These are phyloP conservation scores for Cataglyphis rosenhaueri DNA, from an alignment of 2,888 invertebrate genomes.

Conservation along the genomic window DNA sequence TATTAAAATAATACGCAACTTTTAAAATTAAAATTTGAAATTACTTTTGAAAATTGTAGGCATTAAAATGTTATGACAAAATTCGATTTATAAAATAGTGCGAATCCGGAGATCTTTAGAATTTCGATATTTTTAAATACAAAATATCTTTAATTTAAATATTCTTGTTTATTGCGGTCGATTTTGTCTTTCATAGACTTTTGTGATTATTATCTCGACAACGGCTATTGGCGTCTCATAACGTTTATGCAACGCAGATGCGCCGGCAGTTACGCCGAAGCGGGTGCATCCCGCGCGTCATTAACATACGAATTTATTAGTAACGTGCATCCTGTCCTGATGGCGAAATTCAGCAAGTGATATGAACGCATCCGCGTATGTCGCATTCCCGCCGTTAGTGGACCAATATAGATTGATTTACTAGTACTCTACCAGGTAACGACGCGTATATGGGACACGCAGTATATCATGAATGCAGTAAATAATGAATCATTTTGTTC, in stretches of 20 bases:
- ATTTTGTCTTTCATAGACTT: constrained; percentile 2
- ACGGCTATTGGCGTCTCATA: constrained; percentile 3
- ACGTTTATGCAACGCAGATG: constrained; percentile 55
- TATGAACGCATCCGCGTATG: constrained; percentile 35
- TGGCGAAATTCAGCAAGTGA: constrained; percentile 37
- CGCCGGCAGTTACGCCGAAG: constrained; percentile 54
- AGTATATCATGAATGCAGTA: constrained; percentile 43
- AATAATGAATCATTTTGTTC: constrained; percentile 63
- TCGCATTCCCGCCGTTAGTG: constrained; percentile 60
- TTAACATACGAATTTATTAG: constrained; percentile 65
- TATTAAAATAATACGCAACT: not conserved
- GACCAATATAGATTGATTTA: constrained; percentile 69
- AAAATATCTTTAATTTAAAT: constrained; percentile 13
- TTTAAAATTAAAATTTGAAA: not conserved
- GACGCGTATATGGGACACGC: constrained; percentile 61
- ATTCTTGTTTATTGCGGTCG: not conserved
- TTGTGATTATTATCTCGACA: not conserved
- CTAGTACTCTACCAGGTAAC: constrained; percentile 63
- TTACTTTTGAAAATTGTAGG: not conserved
- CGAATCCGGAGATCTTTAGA: not conserved
- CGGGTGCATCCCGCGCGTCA: constrained; percentile 57
- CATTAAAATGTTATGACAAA: not conserved
- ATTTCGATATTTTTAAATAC: not conserved
- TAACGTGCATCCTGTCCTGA: constrained; percentile 28
- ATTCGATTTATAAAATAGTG: not conserved